Percentiles rank a stretch among this genome's conserved stretches.
These are phyloP conservation scores for Thomomys bottae DNA, from an alignment of 2,113 vertebrate species.

Conservation along the genomic window DNA sequence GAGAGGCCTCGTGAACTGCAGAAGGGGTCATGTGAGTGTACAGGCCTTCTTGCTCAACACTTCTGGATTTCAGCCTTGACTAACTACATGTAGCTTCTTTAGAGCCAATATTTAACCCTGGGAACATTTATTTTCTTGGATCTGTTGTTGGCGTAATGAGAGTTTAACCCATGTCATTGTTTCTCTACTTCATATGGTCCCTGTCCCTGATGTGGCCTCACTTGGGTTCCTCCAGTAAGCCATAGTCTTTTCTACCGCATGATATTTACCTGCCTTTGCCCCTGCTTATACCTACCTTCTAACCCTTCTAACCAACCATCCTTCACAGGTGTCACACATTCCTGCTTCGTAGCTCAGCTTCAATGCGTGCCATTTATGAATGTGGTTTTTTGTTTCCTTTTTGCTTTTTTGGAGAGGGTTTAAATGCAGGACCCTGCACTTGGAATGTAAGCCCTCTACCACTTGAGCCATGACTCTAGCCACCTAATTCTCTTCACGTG, in stretches of 20 bases:
- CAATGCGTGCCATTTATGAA: neutral
- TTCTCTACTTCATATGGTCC: accelerated
- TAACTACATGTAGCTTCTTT: neutral
- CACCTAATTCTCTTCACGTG: no score
- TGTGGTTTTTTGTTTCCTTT: no score
- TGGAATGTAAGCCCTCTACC: no score
- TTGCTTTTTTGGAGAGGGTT: no score
- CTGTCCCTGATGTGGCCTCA: neutral
- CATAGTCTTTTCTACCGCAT: neutral
- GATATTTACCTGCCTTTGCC: neutral
- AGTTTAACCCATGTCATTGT: neutral
- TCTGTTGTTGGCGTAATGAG: accelerated
- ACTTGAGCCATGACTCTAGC: no score
- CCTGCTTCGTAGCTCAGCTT: neutral
- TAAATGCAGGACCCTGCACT: no score
- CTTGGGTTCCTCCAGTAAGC: neutral
- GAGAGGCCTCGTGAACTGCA: neutral
- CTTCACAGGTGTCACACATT: neutral
- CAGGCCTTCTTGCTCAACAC: neutral
- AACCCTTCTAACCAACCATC: neutral
- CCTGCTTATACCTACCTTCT: neutral
- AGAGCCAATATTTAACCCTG: neutral
- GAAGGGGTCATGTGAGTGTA: neutral
- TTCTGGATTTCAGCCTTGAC: neutral
- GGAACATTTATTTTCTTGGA: neutral